These are phyloP conservation scores for Gasteruption jaculator DNA, from an alignment of 2,888 invertebrate species.

Conservation along the genomic window DNA sequence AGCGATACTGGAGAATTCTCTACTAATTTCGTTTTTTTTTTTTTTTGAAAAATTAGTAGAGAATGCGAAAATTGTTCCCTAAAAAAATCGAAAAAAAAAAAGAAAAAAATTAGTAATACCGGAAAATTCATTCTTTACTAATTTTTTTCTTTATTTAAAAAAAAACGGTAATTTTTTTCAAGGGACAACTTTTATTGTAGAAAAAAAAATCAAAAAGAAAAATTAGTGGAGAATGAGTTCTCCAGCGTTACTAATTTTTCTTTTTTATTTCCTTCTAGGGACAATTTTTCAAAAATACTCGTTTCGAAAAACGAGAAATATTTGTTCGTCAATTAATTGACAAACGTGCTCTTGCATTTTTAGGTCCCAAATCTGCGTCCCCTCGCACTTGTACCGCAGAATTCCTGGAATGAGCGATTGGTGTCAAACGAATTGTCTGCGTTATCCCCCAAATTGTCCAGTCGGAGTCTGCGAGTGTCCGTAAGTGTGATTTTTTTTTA, in stretches of 20 bases:
- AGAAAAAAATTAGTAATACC: too few species aligned
- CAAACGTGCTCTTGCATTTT: too few species aligned
- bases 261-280: background rate
- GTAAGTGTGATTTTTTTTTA: constrained; percentile 58
- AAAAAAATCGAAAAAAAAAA: too few species aligned
- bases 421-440: constrained; percentile 82
- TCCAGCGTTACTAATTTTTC: background rate
- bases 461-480: constrained; percentile 72
- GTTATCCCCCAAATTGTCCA: constrained; percentile 84
- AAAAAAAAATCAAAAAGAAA: too few species aligned
- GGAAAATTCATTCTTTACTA: too few species aligned
- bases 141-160: too few species aligned
- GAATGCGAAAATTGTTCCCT: too few species aligned
- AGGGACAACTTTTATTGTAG: too few species aligned
- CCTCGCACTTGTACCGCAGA: constrained; percentile 60
- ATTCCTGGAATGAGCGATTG: constrained; percentile 76
- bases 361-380: constrained; percentile 78
- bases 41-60: too few species aligned
- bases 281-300: background rate
- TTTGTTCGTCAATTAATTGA: constrained; percentile 4
- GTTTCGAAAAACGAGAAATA: background rate
- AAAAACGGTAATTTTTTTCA: too few species aligned
- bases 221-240: background rate
- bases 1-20: too few species aligned
- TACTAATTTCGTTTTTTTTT: too few species aligned